Conservation (phyloP, 2,797 vertebrate species). For the Eospalax fontanierii region DNA sequence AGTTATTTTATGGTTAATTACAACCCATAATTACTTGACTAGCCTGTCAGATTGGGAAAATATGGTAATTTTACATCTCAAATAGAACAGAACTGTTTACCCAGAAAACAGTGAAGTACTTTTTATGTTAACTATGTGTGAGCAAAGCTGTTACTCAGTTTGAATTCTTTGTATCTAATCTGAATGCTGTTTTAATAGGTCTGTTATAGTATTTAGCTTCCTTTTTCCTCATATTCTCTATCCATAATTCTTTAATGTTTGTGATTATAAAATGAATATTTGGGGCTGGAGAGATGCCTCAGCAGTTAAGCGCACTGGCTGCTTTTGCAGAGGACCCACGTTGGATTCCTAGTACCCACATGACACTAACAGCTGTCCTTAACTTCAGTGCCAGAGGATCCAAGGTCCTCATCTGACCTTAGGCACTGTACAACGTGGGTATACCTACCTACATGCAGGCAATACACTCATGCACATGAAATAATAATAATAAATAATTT, state of each 20-base stretch:
- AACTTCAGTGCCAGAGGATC: too few species aligned
- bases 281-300: too few species aligned
- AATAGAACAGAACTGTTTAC: constrained; percentile 42
- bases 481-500: too few species aligned
- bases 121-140: constrained; percentile 42
- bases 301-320: too few species aligned
- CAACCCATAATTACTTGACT: constrained; percentile 41
- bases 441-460: too few species aligned
- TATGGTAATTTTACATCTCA: constrained; percentile 63
- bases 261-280: constrained; percentile 58
- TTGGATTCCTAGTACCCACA: too few species aligned
- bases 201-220: constrained; percentile 59
- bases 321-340: too few species aligned
- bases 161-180: constrained; percentile 60
- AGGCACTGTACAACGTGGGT: too few species aligned
- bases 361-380: too few species aligned
- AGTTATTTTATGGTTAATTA: constrained; percentile 66
- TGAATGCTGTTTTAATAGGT: constrained; percentile 33
- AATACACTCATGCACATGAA: too few species aligned
- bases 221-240: constrained; percentile 17
- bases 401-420: too few species aligned
- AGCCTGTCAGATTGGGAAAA: constrained; percentile 54
- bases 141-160: constrained; percentile 33
- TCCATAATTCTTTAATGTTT: constrained; percentile 54
- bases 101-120: neutral